Percentiles rank a stretch among this genome's conserved stretches.
Evolutionary conservation across 2,888 invertebrate species (phyloP).

Genomic region (Subacronicta megacephala): DNA sequence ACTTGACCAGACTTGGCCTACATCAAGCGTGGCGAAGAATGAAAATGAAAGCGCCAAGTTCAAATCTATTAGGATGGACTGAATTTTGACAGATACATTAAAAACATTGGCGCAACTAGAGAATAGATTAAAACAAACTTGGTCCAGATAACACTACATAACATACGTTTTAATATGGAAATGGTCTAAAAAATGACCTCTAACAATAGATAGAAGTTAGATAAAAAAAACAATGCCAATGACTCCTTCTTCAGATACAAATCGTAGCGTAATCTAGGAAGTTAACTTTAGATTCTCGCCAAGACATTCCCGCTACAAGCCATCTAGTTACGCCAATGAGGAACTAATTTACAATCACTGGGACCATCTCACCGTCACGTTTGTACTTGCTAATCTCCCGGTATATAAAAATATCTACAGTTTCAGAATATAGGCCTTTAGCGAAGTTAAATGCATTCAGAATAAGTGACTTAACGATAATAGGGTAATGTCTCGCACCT

Average conservation of each 20-base stretch:
- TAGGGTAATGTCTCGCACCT: conserved; percentile 51
- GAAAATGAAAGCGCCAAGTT: conserved; percentile 11
- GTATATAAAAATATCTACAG: conserved; percentile 75
- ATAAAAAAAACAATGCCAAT: conserved; percentile 14
- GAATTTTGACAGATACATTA: conserved; percentile 44
- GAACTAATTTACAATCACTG: conserved; percentile 43
- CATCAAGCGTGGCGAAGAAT: conserved; percentile 22
- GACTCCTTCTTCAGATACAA: conserved; percentile 6
- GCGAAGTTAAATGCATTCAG: conserved; percentile 80
- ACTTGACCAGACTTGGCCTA: conserved; percentile 33
- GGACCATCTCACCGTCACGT: conserved; percentile 56
- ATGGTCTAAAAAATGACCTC: conserved; percentile 41
- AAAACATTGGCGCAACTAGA: conserved; percentile 51
- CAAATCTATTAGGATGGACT: not conserved
- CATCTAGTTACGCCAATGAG: conserved; percentile 52
- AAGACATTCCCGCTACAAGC: conserved; percentile 30
- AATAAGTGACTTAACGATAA: conserved; percentile 53
- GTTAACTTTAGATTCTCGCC: conserved; percentile 1
- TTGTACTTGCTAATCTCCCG: conserved; percentile 69
- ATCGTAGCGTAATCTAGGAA: conserved; percentile 9
- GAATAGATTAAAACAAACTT: conserved; percentile 26
- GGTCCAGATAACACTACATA: conserved; percentile 4
- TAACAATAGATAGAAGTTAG: conserved; percentile 34
- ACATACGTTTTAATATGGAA: conserved; percentile 4
- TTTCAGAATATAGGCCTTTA: conserved; percentile 79